Evolutionary conservation across 2,888 invertebrate genomes (phyloP), one percentile per base, ranked within the genome.

Genomic region (Zhengitettix transpicula): DNA sequence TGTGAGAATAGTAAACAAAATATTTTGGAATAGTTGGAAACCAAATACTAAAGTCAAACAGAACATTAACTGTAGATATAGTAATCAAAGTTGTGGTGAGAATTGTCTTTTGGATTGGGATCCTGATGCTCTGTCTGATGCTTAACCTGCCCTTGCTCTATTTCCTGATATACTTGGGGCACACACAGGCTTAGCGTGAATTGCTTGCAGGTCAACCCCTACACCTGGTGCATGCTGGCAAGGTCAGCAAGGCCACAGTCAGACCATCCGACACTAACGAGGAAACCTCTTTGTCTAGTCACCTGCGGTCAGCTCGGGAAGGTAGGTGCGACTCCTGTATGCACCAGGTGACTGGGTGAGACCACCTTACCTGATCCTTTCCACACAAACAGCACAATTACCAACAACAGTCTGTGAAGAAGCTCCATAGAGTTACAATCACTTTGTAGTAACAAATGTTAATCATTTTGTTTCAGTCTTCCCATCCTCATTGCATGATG

Each of bases 191-290:
- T 61, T 61, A 64, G 62, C 61, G 59, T 52, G 58, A 60, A 47
- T 47, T 47, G 47, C 47, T 63, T 64, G 58, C 64, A 66, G 65
- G 64, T 60, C 56, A 55, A 57, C 60, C 60, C 57, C 70, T 71
- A 59, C 70, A 71, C 65, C 66, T 72, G 66, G 68, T 71, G 64
- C 69, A 70, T 65, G 67, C 68, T 63, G 67, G 67, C 62, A 62
- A 64, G 64, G 62, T 64, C 60, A 59, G 57, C 60, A 64, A 60
- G 64, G 55, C 64, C 58, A 61, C 59, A 57, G 57, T 57, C 54
- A 57, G 56, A 53, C 54, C 54, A 54, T 42, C 54, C 57, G 56
- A 40, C 52, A 67, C 65, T 66, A 60, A 63, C 67, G 65, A 67
- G 67, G 61, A 70, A 69, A 47, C 69, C 69, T 52, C 70, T 69